These are phyloP conservation scores for Triplophysa dalaica DNA, from an alignment of 2,113 vertebrate genomes.

Conservation along the genomic window DNA sequence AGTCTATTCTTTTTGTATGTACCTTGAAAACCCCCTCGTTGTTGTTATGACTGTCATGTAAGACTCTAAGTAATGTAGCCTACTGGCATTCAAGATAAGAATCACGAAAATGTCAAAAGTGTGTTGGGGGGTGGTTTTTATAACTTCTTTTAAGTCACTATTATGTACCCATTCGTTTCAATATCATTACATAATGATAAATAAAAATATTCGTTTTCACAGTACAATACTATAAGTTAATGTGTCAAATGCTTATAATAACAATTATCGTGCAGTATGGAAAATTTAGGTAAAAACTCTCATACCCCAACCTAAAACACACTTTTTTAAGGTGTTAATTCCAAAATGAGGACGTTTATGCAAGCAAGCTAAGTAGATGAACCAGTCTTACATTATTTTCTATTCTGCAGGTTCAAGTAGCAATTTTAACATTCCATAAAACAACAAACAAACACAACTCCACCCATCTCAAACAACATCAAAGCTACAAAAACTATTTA, in stretches of 20 bases:
- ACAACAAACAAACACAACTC: background rate
- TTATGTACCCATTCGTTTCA: background rate
- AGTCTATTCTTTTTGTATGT: background rate
- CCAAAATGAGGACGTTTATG: background rate
- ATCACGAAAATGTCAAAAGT: background rate
- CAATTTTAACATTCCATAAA: background rate
- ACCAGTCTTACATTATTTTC: background rate
- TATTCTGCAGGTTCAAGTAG: background rate
- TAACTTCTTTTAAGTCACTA: background rate
- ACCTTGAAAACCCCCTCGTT: slow-evolving; percentile 11
- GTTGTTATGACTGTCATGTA: background rate
- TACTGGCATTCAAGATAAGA: slow-evolving; percentile 1
- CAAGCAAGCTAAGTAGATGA: background rate
- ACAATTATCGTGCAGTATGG: no score
- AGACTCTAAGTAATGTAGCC: background rate
- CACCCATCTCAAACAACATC: background rate
- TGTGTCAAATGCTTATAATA: background rate
- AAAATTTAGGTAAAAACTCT: no score
- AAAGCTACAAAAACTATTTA: background rate
- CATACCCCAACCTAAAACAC: background rate
- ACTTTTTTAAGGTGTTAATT: background rate
- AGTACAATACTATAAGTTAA: background rate
- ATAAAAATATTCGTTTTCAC: background rate
- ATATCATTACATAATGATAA: background rate
- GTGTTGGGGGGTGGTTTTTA: no score